A percentile compares a stretch with the other conserved stretches of the same genome.
phyloP scores from a whole-genome alignment of 2,888 invertebrate genomes.

The Cyrtodaria siliqua region DNA sequence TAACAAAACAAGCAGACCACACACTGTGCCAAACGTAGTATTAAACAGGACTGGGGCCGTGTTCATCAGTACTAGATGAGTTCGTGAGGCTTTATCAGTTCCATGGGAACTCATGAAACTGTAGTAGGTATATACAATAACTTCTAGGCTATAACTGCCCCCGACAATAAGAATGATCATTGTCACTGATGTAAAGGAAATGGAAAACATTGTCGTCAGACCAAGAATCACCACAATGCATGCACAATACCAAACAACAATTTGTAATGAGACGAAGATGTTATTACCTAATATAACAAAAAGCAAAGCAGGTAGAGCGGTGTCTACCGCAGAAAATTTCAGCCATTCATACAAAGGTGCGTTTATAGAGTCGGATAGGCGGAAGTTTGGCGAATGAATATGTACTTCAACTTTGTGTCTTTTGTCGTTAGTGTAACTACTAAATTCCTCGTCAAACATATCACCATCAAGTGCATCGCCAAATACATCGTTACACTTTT shows the following conservation, averaged over 20 bases:
- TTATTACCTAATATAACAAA: constrained; percentile 14
- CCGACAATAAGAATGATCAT: constrained; percentile 33
- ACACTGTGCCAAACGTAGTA: constrained; percentile 35
- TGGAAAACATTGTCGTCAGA: constrained; percentile 21
- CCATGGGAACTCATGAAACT: constrained; percentile 33
- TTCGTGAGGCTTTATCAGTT: constrained; percentile 19
- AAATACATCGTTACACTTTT: constrained; percentile 19
- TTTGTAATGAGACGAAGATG: constrained; percentile 8
- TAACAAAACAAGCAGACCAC: constrained; percentile 33
- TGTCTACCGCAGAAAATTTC: constrained; percentile 25
- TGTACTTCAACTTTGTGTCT: constrained; percentile 18
- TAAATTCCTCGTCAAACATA: constrained; percentile 21
- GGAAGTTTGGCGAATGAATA: constrained; percentile 34
- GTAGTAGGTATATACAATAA: constrained; percentile 29
- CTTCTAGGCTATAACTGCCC: constrained; percentile 21
- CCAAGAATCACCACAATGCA: constrained; percentile 24
- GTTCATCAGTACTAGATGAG: constrained; percentile 22
- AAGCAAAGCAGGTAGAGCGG: constrained; percentile 8
- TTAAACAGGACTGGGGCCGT: constrained; percentile 35
- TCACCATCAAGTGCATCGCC: too few species aligned
- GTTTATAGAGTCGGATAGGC: constrained; percentile 30
- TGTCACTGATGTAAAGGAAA: constrained; percentile 38
- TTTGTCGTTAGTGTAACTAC: constrained; percentile 19
- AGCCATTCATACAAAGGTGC: constrained; percentile 32
- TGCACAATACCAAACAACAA: constrained; percentile 29